Evolutionary conservation across 2,888 invertebrate genomes (phyloP).

Genomic region (Drosophila parthenogenetica): DNA sequence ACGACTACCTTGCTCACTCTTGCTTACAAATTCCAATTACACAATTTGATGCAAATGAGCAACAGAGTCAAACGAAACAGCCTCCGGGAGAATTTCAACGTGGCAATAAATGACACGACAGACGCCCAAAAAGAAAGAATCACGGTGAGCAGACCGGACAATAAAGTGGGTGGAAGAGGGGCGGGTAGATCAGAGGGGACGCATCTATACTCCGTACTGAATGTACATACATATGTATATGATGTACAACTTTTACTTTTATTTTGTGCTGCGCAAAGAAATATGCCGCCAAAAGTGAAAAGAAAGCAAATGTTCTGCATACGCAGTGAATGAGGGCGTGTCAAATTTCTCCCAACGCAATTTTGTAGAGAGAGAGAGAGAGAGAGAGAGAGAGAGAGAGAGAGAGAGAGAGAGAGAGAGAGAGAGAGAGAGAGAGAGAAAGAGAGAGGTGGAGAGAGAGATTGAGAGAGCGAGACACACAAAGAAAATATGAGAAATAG

Average conservation of each 20-base stretch:
- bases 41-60: constrained; percentile 78
- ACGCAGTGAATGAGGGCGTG: constrained; percentile 35
- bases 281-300: constrained; percentile 77
- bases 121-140: constrained; percentile 54
- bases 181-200: not conserved
- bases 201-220: constrained; percentile 1
- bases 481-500: too few relatives aligned
- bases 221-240: constrained; percentile 10
- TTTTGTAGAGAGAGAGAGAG: not conserved
- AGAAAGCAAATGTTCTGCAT: constrained; percentile 69
- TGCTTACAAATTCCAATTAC: constrained; percentile 66
- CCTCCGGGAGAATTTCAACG: constrained; percentile 56
- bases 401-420: too few relatives aligned
- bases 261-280: constrained; percentile 68
- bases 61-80: constrained; percentile 62
- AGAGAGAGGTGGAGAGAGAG: not conserved
- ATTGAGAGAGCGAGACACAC: not conserved
- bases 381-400: too few relatives aligned
- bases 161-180: constrained; percentile 21
- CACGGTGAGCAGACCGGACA: constrained; percentile 48
- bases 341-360: constrained; percentile 20
- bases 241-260: constrained; percentile 73
- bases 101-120: constrained; percentile 77
- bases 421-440: not conserved
- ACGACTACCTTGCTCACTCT: constrained; percentile 8